Evolutionary conservation across 1,140 invertebrate genomes (phyloP).

Genomic region (Cyclargus thomasi): DNA sequence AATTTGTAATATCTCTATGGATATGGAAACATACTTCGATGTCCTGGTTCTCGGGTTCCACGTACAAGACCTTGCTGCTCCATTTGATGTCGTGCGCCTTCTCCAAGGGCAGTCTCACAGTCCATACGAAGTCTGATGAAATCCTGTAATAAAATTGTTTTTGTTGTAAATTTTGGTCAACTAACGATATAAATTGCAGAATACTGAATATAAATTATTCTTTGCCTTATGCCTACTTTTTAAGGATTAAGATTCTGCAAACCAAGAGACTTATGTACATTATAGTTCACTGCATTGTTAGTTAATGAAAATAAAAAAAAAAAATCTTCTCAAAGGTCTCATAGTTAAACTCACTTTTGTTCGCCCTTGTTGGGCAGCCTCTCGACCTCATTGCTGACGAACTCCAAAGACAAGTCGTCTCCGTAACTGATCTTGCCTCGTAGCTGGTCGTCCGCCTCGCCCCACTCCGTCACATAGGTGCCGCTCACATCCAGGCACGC

Average conservation of each 20-base stretch:
- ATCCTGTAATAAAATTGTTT: slow-evolving; percentile 33
- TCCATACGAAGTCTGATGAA: slow-evolving; percentile 37
- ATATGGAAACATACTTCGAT: slow-evolving; percentile 42
- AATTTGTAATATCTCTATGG: too few species aligned
- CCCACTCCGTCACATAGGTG: slow-evolving; percentile 34
- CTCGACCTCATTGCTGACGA: slow-evolving; percentile 30
- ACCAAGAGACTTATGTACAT: too few species aligned
- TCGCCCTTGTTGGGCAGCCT: slow-evolving; percentile 38
- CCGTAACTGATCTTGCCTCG: slow-evolving; percentile 60
- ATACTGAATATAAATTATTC: too few species aligned
- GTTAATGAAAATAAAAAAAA: too few species aligned
- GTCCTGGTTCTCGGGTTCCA: slow-evolving; percentile 49
- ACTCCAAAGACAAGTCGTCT: slow-evolving; percentile 46
- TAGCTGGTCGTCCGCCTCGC: slow-evolving; percentile 55
- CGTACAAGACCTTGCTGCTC: slow-evolving; percentile 39
- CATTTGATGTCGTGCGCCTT: slow-evolving; percentile 66
- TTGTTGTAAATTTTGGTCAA: too few species aligned
- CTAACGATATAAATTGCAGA: too few species aligned
- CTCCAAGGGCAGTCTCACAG: slow-evolving; percentile 55
- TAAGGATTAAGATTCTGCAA: too few species aligned
- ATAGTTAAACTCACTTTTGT: slow-evolving; percentile 46
- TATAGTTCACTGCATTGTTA: too few species aligned
- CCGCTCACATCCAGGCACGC: slow-evolving; percentile 42
- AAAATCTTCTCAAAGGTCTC: too few species aligned
- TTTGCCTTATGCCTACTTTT: too few species aligned